phyloP scores from a whole-genome alignment of 2,797 vertebrate species.

The Philypnodon macrostomus region DNA sequence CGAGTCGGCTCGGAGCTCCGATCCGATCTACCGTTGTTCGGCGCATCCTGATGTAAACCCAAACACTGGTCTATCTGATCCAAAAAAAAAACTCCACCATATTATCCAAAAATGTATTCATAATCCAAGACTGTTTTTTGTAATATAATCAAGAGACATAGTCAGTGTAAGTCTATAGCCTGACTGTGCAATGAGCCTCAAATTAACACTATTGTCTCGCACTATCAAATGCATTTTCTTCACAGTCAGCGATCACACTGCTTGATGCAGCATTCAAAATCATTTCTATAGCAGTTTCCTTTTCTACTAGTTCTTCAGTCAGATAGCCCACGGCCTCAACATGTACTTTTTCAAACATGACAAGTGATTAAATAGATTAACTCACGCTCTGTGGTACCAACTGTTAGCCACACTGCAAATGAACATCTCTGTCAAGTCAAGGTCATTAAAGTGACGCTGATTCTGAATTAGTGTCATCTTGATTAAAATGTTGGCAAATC shows the following conservation, averaged over 20 bases:
- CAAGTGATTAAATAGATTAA: constrained; percentile 13
- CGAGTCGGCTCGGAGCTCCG: no score
- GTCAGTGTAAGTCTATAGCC: neutral
- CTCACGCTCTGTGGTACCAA: neutral
- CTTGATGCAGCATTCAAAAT: constrained; percentile 2
- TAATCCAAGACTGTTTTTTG: constrained; percentile 1
- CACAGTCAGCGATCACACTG: constrained; percentile 11
- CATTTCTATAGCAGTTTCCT: constrained; percentile 15
- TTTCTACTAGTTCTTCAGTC: constrained; percentile 5
- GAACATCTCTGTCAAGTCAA: constrained; percentile 14
- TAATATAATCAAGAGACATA: constrained; percentile 1
- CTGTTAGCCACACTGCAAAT: constrained; percentile 8
- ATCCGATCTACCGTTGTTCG: no score
- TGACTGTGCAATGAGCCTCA: neutral
- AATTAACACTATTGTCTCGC: neutral
- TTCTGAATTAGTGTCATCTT: constrained; percentile 13
- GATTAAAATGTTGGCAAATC: constrained; percentile 22
- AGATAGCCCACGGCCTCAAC: constrained; percentile 12
- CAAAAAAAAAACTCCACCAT: neutral
- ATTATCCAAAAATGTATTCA: constrained; percentile 1
- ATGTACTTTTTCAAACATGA: constrained; percentile 6
- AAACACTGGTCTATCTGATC: no score
- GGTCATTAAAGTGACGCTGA: constrained; percentile 16
- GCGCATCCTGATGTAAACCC: no score
- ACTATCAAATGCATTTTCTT: constrained; percentile 1